Base-by-base conservation (phyloP, 2,113 vertebrate genomes). In the Prietella phreatophila region DNA sequence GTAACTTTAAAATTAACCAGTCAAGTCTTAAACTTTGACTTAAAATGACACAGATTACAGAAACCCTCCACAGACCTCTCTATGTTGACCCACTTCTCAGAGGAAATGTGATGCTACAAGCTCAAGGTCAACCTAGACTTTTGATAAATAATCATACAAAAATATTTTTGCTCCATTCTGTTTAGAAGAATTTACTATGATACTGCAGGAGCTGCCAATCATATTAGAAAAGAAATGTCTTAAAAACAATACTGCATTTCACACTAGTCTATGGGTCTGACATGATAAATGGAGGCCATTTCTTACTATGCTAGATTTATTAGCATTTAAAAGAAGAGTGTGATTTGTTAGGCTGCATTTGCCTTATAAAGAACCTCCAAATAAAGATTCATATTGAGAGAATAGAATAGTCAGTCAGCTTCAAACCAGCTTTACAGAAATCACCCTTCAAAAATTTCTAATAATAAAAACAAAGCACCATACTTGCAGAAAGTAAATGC, bases 291-390 rank as follows among this genome's bases (percentile, higher is more conserved):
- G 42, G 17, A 50, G 7, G 27, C 82, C 27, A 33, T 67, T 84
- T 84, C n/a, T 69, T 67, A 69, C 47, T 84, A 39, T 36, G 71
- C 71, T 71, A 69, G 83, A 71, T 84, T 71, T 84, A 71, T 84
- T 84, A 71, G 83, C 65, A 84, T 84, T 69, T 84, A 69, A 84
- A 84, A 55, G 63, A 71, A n/a, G 13, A 55, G n/a, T 84, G 60
- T 47, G 82, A 33, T 84, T 71, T 71, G 53, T 84, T 55, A 53
- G 47, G 42, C 65, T 30, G n/a, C 65, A 55, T 67, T 84, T 84
- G 39, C 39, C 14, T 83, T 30, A 83, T 67, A 83, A 67, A 63
- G 10, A 47, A 42, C 36, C 10, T 17, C 60, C 36, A 65, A 65
- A n/a, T 47, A 65, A 83, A 65, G 10, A 63, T 65, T n/a, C 47